Conservation (phyloP, 1,140 invertebrate genomes). For the Eurosta solidaginis region DNA sequence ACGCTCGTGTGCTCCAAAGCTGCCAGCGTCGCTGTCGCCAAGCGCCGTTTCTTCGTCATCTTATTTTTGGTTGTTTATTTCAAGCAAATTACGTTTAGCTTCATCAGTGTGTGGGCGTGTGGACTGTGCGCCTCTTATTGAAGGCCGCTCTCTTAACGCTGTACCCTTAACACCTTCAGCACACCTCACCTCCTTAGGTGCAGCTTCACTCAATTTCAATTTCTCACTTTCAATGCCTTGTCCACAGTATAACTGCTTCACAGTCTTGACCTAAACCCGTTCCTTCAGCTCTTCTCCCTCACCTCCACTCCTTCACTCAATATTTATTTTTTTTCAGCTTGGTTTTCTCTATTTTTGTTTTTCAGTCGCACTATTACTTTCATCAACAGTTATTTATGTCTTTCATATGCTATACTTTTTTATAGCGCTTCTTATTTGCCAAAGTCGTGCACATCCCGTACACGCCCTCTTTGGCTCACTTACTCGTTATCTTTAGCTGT, state of each 20-base stretch:
- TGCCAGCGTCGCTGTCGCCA: background rate
- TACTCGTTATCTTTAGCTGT: background rate
- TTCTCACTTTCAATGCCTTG: too few species aligned
- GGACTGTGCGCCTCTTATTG: background rate
- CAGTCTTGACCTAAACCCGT: too few species aligned
- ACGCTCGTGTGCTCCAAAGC: too few species aligned
- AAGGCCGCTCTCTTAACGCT: too few species aligned
- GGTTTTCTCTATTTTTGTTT: background rate
- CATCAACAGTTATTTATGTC: constrained; percentile 15
- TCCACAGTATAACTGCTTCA: too few species aligned
- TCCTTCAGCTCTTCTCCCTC: too few species aligned
- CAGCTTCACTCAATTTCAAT: too few species aligned
- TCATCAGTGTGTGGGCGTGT: background rate
- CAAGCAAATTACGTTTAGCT: background rate
- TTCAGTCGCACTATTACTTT: background rate
- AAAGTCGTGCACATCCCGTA: too few species aligned
- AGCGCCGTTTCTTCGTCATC: constrained; percentile 8
- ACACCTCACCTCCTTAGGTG: too few species aligned
- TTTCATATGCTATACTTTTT: background rate
- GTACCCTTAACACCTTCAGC: too few species aligned
- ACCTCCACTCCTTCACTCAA: background rate
- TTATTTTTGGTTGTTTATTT: background rate
- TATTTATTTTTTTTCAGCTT: background rate
- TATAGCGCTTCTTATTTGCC: background rate
- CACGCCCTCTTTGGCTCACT: background rate